A percentile compares a stretch with the other conserved stretches of the same genome.
Evolutionary conservation across 2,888 invertebrate genomes (phyloP).

Genomic region (Ectemnius lituratus): DNA sequence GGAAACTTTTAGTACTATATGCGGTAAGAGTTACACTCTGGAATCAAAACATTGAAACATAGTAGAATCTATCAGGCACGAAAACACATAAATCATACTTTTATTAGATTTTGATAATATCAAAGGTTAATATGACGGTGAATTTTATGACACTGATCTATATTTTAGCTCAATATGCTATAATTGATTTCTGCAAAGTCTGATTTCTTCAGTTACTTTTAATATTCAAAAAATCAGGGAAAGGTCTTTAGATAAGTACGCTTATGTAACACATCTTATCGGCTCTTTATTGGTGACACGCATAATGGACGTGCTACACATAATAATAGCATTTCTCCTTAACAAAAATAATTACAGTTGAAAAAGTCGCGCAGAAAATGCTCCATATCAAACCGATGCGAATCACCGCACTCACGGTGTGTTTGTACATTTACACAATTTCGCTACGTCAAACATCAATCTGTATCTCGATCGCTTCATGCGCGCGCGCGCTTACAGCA

Average conservation of each 20-base stretch:
- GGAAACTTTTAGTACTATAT: no score
- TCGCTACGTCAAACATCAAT: background rate
- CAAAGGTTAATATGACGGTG: no score
- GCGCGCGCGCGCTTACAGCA: background rate
- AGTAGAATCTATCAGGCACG: no score
- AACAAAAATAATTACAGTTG: slow-evolving; percentile 51
- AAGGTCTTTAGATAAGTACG: background rate
- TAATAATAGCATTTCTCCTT: slow-evolving; percentile 25
- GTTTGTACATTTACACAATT: slow-evolving; percentile 21
- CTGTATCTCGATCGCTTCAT: background rate
- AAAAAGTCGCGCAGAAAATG: slow-evolving; percentile 31
- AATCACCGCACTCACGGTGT: slow-evolving; percentile 22
- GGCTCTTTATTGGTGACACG: slow-evolving; percentile 51
- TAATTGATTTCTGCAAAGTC: no score
- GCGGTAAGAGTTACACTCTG: no score
- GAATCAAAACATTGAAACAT: no score
- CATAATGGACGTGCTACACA: slow-evolving; percentile 46
- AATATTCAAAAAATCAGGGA: background rate
- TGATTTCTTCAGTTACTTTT: no score
- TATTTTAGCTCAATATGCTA: no score
- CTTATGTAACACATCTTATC: slow-evolving; percentile 37
- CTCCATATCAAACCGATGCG: slow-evolving; percentile 40
- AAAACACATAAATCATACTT: no score
- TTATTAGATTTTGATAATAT: no score
- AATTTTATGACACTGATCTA: no score